These are phyloP conservation scores for Hylomyscus alleni DNA, from an alignment of 2,797 vertebrate species.

Conservation along the genomic window DNA sequence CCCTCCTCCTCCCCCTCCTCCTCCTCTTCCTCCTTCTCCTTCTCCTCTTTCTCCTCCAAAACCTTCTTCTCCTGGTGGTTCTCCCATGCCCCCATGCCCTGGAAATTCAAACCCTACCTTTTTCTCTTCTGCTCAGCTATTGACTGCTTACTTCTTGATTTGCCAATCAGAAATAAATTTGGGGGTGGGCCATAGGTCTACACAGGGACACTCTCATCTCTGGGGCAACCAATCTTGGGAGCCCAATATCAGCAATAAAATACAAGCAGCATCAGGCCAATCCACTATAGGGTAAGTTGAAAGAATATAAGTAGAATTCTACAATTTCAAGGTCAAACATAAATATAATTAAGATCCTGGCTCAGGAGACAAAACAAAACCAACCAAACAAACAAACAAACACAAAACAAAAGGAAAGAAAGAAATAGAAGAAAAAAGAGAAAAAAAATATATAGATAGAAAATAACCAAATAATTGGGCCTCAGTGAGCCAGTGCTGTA, in stretches of 20 bases:
- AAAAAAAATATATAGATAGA: background rate
- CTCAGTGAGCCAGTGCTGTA: background rate
- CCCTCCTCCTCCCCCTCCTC: too few species aligned
- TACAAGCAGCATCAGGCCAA: background rate
- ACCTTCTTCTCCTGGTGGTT: background rate
- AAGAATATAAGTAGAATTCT: background rate
- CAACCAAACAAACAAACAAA: background rate
- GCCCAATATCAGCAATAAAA: background rate
- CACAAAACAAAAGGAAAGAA: too few species aligned
- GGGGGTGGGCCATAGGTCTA: background rate
- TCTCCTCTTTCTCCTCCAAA: background rate
- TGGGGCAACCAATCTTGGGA: too few species aligned
- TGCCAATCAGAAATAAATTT: background rate
- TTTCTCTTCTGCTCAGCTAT: background rate
- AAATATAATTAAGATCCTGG: too few species aligned
- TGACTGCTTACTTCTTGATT: background rate
- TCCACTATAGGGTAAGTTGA: background rate
- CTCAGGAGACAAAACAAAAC: background rate
- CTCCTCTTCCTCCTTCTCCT: too few species aligned
- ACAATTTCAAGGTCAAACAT: background rate
- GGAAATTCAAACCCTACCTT: background rate
- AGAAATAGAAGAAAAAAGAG: background rate
- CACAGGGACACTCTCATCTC: background rate
- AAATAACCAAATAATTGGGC: background rate
- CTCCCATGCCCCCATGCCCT: background rate